Evolutionary conservation across 2,113 vertebrate genomes (phyloP), one percentile per base, ranked within the genome.

Genomic region (Saguinus midas): DNA sequence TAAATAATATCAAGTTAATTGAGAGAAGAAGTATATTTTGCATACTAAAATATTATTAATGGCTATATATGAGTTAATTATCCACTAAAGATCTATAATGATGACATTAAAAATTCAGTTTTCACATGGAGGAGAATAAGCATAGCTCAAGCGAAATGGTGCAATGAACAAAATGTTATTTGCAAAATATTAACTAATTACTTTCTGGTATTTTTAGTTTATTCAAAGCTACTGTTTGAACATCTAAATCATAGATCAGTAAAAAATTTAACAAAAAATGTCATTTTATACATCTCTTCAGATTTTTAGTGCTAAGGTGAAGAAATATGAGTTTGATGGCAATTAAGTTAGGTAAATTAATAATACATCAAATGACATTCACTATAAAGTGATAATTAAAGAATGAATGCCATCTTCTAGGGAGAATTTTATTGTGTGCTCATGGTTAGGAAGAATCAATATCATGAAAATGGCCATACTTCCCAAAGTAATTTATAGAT

Each of bases 381-480:
- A 83, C 35, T 91, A 66, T 35, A 70, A 35, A 27, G 20, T 96
- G 48, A 40, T 93, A 86, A 95, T 91, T 94, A 96, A 91, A 76
- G 21, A 76, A 25, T 45, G 58, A 95, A 81, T 91, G 17, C 4
- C 21, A 50, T 68, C 29, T 75, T 85, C 50, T 75, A 85, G 45
- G 45, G 92, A 91, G 66, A 37, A 61, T 61, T 61, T 61, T 81
- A 61, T 91, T 95, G 87, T 90, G 43, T 76, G 4, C 37, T 52
- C 50, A 52, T 17, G 16, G 50, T 52, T 52, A 17, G 50, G 50
- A 17, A 17, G 50, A 52, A 52, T 52, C 50, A 52, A 52, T 52
- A 52, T 52, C 16, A 52, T 5, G 3, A 16, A 52, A 17, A 17
- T 52, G 50, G 5, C 50, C 50, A 17, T 17, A 52, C 50, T 52